A percentile compares a stretch with the other conserved stretches of the same genome.
These are phyloP conservation scores for Liposcelis brunnea DNA, from an alignment of 2,888 invertebrate species.

Conservation along the genomic window DNA sequence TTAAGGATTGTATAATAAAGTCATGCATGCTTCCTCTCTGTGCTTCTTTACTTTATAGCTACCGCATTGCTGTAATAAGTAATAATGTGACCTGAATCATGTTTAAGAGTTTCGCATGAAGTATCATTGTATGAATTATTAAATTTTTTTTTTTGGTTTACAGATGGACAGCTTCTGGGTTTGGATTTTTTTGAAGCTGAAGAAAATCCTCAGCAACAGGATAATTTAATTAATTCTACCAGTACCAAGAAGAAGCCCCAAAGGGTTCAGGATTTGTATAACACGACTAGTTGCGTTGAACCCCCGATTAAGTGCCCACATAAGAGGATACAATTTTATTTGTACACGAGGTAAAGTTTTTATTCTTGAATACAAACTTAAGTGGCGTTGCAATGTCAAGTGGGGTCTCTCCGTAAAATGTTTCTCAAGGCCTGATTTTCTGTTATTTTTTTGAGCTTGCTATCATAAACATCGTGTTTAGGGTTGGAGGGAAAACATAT, in stretches of 20 bases:
- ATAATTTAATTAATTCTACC: not conserved
- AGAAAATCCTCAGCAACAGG: slow-evolving; percentile 1
- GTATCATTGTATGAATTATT: too few relatives aligned
- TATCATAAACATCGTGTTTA: too few relatives aligned
- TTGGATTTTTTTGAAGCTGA: slow-evolving; percentile 7
- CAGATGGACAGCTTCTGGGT: slow-evolving; percentile 5
- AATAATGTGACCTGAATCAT: too few relatives aligned
- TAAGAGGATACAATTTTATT: slow-evolving; percentile 61
- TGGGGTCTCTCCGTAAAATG: not conserved
- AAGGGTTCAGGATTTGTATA: slow-evolving; percentile 44
- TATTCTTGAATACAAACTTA: not conserved
- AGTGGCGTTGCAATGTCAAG: not conserved
- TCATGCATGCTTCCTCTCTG: too few relatives aligned
- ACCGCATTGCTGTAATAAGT: too few relatives aligned
- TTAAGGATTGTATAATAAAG: too few relatives aligned
- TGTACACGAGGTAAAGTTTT: slow-evolving; percentile 51
- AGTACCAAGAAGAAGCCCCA: slow-evolving; percentile 15
- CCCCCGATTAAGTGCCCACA: slow-evolving; percentile 69
- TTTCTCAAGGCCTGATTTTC: too few relatives aligned
- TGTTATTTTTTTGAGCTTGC: too few relatives aligned
- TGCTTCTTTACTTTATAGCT: too few relatives aligned
- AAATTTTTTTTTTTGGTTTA: too few relatives aligned
- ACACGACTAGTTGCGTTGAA: slow-evolving; percentile 63
- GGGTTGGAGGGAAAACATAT: slow-evolving; percentile 1
- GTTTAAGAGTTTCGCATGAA: too few relatives aligned